These are phyloP conservation scores for Uloborus plumipes DNA, from an alignment of 2,888 invertebrate species.

Conservation along the genomic window DNA sequence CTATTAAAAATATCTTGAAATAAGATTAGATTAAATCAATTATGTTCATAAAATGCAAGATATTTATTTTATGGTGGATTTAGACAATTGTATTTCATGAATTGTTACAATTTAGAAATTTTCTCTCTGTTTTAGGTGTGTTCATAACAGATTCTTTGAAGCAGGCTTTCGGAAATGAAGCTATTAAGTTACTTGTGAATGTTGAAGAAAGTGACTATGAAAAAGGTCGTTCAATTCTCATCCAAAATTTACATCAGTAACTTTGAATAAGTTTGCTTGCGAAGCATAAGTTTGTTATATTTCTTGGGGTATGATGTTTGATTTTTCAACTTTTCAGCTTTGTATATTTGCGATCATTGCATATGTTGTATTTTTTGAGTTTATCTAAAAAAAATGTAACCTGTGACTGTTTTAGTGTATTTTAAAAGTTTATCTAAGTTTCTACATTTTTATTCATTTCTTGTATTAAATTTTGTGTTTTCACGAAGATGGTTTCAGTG, in stretches of 20 bases:
- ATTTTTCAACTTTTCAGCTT: conserved; percentile 6
- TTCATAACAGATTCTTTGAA: conserved; percentile 69
- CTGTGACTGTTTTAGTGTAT: no score
- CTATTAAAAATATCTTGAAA: no score
- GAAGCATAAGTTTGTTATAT: conserved; percentile 4
- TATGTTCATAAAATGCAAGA: neutral
- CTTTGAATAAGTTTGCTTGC: conserved; percentile 7
- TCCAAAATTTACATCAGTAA: conserved; percentile 67
- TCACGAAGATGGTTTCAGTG: no score
- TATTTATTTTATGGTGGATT: neutral
- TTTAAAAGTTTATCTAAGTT: neutral
- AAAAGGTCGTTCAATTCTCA: conserved; percentile 68
- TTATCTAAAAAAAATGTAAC: neutral
- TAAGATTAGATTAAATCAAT: no score
- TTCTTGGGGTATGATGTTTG: neutral
- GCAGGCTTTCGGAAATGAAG: conserved; percentile 70
- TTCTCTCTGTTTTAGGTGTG: conserved; percentile 61
- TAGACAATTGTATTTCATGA: neutral
- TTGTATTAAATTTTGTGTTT: no score
- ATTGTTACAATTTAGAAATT: neutral
- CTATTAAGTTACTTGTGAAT: conserved; percentile 69
- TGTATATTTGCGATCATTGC: neutral
- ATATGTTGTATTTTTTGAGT: neutral
- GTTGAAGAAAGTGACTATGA: conserved; percentile 71
- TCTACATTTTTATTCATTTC: neutral